Conservation (phyloP, 2,888 invertebrate genomes). For the Pandemis corylana region DNA sequence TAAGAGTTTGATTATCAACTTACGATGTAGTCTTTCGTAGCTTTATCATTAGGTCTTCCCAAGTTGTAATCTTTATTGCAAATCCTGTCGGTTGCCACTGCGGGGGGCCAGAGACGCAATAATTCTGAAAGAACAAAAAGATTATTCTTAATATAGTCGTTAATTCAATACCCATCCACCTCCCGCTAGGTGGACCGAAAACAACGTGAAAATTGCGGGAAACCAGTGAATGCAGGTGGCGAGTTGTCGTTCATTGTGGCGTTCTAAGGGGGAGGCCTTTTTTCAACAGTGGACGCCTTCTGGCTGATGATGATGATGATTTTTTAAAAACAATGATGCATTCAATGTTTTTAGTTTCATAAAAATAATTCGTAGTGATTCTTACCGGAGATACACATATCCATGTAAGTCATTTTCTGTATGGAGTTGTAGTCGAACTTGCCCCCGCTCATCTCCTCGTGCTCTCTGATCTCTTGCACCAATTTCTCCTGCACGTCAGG, state of each 20-base stretch:
- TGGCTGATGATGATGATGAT: too few species aligned
- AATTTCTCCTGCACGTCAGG: slow-evolving; percentile 84
- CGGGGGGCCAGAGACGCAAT: slow-evolving; percentile 23
- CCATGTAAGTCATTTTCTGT: slow-evolving; percentile 84
- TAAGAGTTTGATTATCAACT: not conserved
- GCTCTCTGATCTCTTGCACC: slow-evolving; percentile 81
- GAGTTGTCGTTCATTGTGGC: too few species aligned
- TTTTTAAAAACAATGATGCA: too few species aligned
- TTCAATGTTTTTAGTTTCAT: too few species aligned
- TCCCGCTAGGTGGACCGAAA: too few species aligned
- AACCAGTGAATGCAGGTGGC: too few species aligned
- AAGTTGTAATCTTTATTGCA: slow-evolving; percentile 28
- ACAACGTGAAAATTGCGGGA: too few species aligned
- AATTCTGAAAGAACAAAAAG: slow-evolving; percentile 8
- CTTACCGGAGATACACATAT: slow-evolving; percentile 85
- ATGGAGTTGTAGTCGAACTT: slow-evolving; percentile 80
- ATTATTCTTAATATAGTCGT: too few species aligned
- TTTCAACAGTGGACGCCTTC: too few species aligned
- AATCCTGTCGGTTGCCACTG: not conserved
- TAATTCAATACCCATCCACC: too few species aligned
- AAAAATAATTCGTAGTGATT: too few species aligned
- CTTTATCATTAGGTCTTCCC: slow-evolving; percentile 43
- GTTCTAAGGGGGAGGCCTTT: too few species aligned
- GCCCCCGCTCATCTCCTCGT: slow-evolving; percentile 67
- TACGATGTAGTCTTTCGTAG: slow-evolving; percentile 41